Evolutionary conservation across 2,888 invertebrate species (phyloP), one percentile per base, ranked within the genome.

Genomic region (Biston stratarius): DNA sequence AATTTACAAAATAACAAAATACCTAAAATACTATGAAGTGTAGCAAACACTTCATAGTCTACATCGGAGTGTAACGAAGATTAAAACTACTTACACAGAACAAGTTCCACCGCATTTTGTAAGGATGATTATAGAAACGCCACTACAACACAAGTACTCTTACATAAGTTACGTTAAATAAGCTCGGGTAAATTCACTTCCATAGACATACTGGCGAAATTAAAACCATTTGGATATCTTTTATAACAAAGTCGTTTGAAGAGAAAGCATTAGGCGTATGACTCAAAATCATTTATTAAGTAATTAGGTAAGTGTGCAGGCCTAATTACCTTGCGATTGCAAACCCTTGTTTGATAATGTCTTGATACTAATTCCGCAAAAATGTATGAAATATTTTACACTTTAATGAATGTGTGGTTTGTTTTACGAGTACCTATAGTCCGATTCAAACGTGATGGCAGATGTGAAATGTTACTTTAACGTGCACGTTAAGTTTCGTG

Each of bases 91-190:
- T 80, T 64, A 80, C 80, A 61, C 61, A 56, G 7, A 69, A 0
- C 0, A 70, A 62, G 34, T 56, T 59, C 75, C 74, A 74, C 72
- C 71, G 69, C 79, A 80, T 78, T 11, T 56, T 70, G 34, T 38
- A 42, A 34, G 7, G 45, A 57, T n/a, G 33, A 33, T n/a, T 10
- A 10, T 44, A 34, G 11, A 36, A 38, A n/a, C 45, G 34, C 56
- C 1, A 45, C 44, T 0, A 45, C 11, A 7, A 44, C 11, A 44
- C 38, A 44, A 44, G n/a, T 44, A 11, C 44, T 44, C 5, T 11
- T 44, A 0, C 44, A 2, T 24, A 44, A 48, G 48, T 48, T 2
- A 56, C 24, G 2, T 10, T 47, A 15, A 7, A 8, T n/a, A 47
- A 9, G 47, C 9, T 47, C 38, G 38, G 15, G 15, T 14, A 44